Evolutionary conservation across 2,113 vertebrate genomes (phyloP), one percentile per base, ranked within the genome.

Genomic region (Pleuronectes platessa): DNA sequence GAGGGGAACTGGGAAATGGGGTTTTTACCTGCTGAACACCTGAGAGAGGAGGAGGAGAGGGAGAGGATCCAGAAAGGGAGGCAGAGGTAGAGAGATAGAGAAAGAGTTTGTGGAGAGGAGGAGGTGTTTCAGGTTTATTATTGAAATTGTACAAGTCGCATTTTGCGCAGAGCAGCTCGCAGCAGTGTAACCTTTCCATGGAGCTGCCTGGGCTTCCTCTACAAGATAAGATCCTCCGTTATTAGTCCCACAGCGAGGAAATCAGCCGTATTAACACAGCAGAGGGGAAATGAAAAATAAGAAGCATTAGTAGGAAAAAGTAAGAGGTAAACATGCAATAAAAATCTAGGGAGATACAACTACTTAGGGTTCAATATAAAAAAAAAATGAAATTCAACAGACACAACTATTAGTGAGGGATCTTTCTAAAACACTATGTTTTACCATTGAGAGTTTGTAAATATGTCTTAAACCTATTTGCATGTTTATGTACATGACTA

Each of bases 1-100:
- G 24, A 86, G 76, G 90, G 79, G 71, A 77, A 61, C 23, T 20
- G 47, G 83, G 86, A 90, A 89, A 91, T 83, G 70, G 86, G 84
- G 76, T 76, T 90, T 88, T 89, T 92, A 92, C 87, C 86, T 91
- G 80, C 72, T 20, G 61, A 78, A 81, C 86, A 88, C 83, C 79
- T 84, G 73, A 87, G 76, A 81, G 79, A 58, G 54, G 55, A 20
- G 60, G 58, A 10, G 69, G 17, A 73, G 53, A 47, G 40, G 40
- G 40, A 42, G 40, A 0, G 40, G 1, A 42, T 42, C 40, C 40
- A 42, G 12, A 13, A 42, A 13, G 40, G 11, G 40, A 42, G 12
- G 72, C 69, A 77, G 15, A 21, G 51, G 51, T 2, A 23, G 37
- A 13, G 13, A 74, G 71, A 70, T 4, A 24, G 31, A n/a, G 15